Percentiles rank a stretch among this genome's conserved stretches.
Evolutionary conservation across 2,888 invertebrate species (phyloP).

Genomic region (Campoplex nolae): DNA sequence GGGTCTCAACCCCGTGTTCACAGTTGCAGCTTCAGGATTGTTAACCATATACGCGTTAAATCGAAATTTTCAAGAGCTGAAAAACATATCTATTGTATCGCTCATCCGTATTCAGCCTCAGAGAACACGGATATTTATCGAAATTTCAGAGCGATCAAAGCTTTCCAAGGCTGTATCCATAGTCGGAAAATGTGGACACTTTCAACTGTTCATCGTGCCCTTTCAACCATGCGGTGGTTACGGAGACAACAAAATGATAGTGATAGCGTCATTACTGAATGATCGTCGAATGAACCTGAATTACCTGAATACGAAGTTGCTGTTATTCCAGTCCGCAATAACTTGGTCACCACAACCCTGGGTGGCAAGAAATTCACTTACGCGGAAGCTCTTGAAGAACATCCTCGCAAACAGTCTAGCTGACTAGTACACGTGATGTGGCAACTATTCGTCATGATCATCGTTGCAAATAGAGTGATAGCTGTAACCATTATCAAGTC

Average conservation of each 20-base stretch:
- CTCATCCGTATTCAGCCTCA: constrained; percentile 9
- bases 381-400: neutral
- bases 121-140: neutral
- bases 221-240: neutral
- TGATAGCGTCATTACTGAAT: neutral
- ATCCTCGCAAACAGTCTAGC: neutral
- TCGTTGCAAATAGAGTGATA: constrained; percentile 2
- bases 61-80: constrained; percentile 49
- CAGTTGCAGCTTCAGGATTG: constrained; percentile 46
- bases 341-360: no score
- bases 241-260: neutral
- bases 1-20: neutral
- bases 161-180: neutral
- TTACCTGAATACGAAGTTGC: no score
- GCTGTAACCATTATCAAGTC: constrained; percentile 37
- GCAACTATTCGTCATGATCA: neutral
- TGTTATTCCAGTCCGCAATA: no score
- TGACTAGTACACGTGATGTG: neutral
- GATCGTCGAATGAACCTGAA: no score
- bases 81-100: constrained; percentile 30
- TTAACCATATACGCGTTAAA: constrained; percentile 38
- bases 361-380: no score
- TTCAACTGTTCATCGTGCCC: neutral
- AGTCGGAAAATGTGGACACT: neutral
- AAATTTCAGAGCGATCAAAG: constrained; percentile 32